Evolutionary conservation across 2,797 vertebrate species (phyloP), one percentile per base, ranked within the genome.

Genomic region (Sebastes kiyomatsui): DNA sequence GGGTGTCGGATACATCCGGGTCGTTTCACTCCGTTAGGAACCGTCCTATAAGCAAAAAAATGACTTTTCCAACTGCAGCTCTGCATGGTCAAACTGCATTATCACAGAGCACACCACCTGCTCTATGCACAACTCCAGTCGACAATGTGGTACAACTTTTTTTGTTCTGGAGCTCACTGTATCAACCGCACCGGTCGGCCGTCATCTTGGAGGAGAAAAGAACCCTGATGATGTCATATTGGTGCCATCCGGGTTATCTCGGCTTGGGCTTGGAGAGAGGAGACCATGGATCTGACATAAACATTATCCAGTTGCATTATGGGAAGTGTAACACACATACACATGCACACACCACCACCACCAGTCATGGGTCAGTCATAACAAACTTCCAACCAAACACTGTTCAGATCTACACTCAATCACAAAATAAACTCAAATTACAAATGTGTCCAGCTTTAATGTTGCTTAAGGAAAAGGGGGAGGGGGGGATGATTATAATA

Each of bases 401-500:
- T 58, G 58, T 22, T 62, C 13, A 64, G 13, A 55, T 46, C 6
- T n/a, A 13, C 67, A 70, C 12, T 9, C 1, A 46, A 55, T 27
- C 30, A 6, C 20, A 55, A 7, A 12, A 20, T 6, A 28, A 23
- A 25, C 7, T 3, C 5, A 27, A 27, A 69, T 58, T 3, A 27
- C 23, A 14, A 2, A 6, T 18, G 1, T 4, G 28, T 7, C 5
- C 30, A 25, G 7, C 35, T 30, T 61, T 6, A n/a, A 62, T 25
- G 16, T 11, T 14, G 20, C 49, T 71, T 18, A 2, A 14, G 20
- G 25, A 8, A 4, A 10, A 10, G 14, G 9, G 2, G 9, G 1
- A 14, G 35, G 13, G 2, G 0, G 13, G 2, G 35, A 14, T 38
- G 35, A 38, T 11, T 1, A 1, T 56, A 7, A 7, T 23, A 20